phyloP scores from a whole-genome alignment of 1,140 invertebrate species.

The Lordiphosa mommai region DNA sequence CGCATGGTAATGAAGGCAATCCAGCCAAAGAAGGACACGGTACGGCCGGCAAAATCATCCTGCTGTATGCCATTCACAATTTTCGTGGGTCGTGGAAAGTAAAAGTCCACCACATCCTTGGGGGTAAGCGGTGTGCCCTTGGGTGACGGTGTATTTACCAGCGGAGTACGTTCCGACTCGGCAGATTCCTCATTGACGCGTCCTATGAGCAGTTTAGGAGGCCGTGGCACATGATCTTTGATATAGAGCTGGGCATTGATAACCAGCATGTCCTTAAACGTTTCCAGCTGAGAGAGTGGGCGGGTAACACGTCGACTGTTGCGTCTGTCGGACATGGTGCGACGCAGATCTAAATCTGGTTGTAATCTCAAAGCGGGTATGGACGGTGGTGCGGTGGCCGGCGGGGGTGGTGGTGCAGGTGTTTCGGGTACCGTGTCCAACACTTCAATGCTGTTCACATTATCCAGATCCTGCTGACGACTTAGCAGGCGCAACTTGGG shows the following conservation, averaged over 20 bases:
- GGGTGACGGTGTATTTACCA: conserved; percentile 14
- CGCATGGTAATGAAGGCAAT: conserved; percentile 85
- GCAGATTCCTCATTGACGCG: conserved; percentile 36
- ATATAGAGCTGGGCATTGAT: conserved; percentile 76
- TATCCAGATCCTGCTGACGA: conserved; percentile 20
- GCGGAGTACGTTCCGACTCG: conserved; percentile 26
- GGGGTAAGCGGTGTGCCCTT: conserved; percentile 44
- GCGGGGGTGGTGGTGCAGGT: conserved; percentile 58
- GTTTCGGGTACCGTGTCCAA: conserved; percentile 62
- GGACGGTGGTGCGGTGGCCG: conserved; percentile 42
- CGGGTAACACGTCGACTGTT: conserved; percentile 41
- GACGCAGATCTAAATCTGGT: conserved; percentile 47
- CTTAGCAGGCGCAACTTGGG: conserved; percentile 31
- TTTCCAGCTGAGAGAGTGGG: conserved; percentile 62
- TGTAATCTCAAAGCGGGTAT: conserved; percentile 12
- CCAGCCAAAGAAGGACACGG: conserved; percentile 86
- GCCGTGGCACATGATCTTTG: conserved; percentile 67
- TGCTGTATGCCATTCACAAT: conserved; percentile 83
- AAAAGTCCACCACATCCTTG: conserved; percentile 77
- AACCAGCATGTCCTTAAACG: conserved; percentile 72
- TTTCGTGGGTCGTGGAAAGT: conserved; percentile 65
- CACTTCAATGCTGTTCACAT: conserved; percentile 50
- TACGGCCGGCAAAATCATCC: conserved; percentile 84
- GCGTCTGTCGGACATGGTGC: conserved; percentile 44
- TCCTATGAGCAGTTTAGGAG: conserved; percentile 57